phyloP scores from a whole-genome alignment of 2,113 vertebrate genomes.

The Cochlearius cochlearius region DNA sequence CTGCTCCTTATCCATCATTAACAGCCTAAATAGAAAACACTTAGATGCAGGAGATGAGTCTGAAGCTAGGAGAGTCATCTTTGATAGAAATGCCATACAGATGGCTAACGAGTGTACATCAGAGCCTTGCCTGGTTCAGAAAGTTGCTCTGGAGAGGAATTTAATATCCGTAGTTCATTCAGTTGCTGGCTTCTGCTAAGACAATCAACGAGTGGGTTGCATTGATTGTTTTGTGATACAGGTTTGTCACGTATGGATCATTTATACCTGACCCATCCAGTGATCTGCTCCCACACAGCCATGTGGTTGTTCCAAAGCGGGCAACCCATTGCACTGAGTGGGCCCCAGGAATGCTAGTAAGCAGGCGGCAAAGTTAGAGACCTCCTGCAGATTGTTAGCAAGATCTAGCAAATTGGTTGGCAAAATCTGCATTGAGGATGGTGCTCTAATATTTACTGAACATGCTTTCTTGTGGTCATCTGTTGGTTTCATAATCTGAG shows the following conservation, averaged over 20 bases:
- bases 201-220: neutral
- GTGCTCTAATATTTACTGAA: neutral
- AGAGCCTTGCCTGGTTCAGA: neutral
- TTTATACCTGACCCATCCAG: neutral
- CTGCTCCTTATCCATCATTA: neutral
- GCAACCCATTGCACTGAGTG: neutral
- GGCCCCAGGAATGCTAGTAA: neutral
- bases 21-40: neutral
- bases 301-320: neutral
- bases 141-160: neutral
- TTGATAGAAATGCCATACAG: neutral
- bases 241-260: neutral
- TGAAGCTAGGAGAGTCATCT: neutral
- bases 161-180: neutral
- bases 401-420: neutral
- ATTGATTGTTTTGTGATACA: neutral
- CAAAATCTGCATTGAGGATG: neutral
- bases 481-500: neutral
- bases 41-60: neutral
- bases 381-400: neutral
- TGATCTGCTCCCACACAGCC: neutral
- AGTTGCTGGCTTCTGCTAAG: neutral
- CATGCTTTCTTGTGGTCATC: neutral
- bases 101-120: neutral
- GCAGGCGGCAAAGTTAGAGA: neutral